A percentile compares a stretch with the other conserved stretches of the same genome.
Conservation (phyloP, 2,888 invertebrate species). For the Callimorpha dominula region DNA sequence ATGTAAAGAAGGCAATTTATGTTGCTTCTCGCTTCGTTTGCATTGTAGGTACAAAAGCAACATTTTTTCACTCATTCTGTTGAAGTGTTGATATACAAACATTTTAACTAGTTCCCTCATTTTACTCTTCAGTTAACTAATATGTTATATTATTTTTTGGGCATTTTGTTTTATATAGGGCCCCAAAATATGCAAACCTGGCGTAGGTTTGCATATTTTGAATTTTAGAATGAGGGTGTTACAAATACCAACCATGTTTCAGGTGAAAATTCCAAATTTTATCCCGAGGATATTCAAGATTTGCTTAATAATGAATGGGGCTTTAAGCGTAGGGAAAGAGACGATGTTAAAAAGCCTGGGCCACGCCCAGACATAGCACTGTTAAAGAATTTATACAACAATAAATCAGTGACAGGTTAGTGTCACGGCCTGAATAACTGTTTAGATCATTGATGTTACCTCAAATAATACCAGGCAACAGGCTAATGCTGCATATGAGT, state of each 20-base stretch:
- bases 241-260: constrained; percentile 82
- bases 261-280: constrained; percentile 84
- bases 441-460: constrained; percentile 77
- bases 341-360: constrained; percentile 98
- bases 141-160: constrained; percentile 56
- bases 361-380: constrained; percentile 92
- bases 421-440: constrained; percentile 80
- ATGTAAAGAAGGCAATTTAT: constrained; percentile 65
- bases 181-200: constrained; percentile 57
- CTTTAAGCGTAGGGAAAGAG: constrained; percentile 95
- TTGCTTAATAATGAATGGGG: constrained; percentile 90
- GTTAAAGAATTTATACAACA: constrained; percentile 82
- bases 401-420: constrained; percentile 86
- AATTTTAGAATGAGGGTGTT: constrained; percentile 69
- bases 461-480: constrained; percentile 57
- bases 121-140: constrained; percentile 61
- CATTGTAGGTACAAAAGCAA: constrained; percentile 68
- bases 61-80: constrained; percentile 66
- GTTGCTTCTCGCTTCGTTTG: constrained; percentile 76
- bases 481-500: constrained; percentile 62
- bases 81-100: constrained; percentile 55
- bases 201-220: too few species aligned
- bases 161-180: constrained; percentile 60
- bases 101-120: constrained; percentile 60
- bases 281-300: constrained; percentile 86